Percentiles rank a stretch among this genome's conserved stretches.
These are phyloP conservation scores for Rana temporaria DNA, from an alignment of 2,113 vertebrate species.

Conservation along the genomic window DNA sequence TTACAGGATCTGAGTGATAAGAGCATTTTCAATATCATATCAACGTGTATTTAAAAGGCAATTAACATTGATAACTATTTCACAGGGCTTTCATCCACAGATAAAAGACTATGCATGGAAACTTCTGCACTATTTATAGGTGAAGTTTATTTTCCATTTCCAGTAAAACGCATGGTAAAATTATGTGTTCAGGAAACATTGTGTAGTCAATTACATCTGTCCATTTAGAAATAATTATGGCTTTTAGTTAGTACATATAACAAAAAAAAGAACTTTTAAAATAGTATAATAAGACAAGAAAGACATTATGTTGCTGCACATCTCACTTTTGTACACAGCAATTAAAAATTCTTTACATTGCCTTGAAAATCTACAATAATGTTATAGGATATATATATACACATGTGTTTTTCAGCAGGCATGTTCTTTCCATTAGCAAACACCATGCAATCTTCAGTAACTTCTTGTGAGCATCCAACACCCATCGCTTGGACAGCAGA, in stretches of 20 bases:
- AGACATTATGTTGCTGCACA: too few species aligned
- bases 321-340: too few species aligned
- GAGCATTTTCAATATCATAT: conserved; percentile 33
- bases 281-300: too few species aligned
- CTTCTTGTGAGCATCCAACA: too few species aligned
- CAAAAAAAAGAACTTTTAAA: too few species aligned
- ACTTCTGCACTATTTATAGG: conserved; percentile 32
- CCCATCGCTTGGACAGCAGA: too few species aligned
- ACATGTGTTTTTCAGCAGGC: too few species aligned
- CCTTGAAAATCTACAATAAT: too few species aligned
- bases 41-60: conserved; percentile 35
- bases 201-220: conserved; percentile 29
- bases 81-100: neutral
- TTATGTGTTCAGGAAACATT: conserved; percentile 8
- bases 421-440: too few species aligned
- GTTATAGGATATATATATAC: too few species aligned
- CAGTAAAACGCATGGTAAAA: conserved; percentile 19
- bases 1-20: conserved; percentile 29
- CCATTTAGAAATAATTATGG: neutral
- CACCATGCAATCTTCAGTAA: too few species aligned
- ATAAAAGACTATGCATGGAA: conserved; percentile 20
- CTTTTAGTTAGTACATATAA: conserved; percentile 28
- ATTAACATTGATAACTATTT: conserved; percentile 45
- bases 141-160: conserved; percentile 25
- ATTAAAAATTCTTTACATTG: too few species aligned